Conservation (phyloP, 2,797 vertebrate genomes). For the Chaetodon trifasciatus region DNA sequence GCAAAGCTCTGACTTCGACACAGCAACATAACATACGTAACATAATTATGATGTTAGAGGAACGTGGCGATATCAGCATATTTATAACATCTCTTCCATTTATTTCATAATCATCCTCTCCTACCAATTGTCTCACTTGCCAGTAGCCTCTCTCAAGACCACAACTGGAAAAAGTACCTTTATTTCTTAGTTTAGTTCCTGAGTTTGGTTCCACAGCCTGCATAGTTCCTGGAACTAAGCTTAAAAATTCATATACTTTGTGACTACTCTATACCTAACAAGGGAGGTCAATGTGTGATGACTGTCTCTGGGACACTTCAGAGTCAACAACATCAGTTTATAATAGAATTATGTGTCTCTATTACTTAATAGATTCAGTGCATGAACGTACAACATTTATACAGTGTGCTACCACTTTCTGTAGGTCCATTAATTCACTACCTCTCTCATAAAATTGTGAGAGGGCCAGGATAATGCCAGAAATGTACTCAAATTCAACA, state of each 20-base stretch:
- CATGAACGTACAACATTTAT: conserved; percentile 8
- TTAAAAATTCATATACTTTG: neutral
- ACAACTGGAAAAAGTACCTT: too few species aligned
- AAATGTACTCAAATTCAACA: neutral
- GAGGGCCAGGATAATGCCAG: neutral
- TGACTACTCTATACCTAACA: neutral
- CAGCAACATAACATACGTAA: too few species aligned
- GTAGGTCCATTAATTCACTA: neutral
- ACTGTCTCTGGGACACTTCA: neutral
- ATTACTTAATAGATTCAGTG: conserved; percentile 5
- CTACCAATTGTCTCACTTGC: too few species aligned
- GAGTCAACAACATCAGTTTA: neutral
- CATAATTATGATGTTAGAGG: too few species aligned
- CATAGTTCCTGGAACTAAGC: too few species aligned
- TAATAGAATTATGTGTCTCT: conserved; percentile 1
- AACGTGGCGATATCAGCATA: too few species aligned
- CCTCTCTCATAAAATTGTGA: neutral
- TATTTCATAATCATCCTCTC: too few species aligned
- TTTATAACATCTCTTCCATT: too few species aligned
- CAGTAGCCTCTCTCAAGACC: too few species aligned
- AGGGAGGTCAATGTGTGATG: neutral
- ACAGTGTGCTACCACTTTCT: neutral
- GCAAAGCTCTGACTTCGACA: too few species aligned
- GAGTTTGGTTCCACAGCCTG: too few species aligned
- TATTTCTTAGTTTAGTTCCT: too few species aligned